Conservation (phyloP, 2,113 vertebrate genomes). For the Sphyrna mokarran region DNA sequence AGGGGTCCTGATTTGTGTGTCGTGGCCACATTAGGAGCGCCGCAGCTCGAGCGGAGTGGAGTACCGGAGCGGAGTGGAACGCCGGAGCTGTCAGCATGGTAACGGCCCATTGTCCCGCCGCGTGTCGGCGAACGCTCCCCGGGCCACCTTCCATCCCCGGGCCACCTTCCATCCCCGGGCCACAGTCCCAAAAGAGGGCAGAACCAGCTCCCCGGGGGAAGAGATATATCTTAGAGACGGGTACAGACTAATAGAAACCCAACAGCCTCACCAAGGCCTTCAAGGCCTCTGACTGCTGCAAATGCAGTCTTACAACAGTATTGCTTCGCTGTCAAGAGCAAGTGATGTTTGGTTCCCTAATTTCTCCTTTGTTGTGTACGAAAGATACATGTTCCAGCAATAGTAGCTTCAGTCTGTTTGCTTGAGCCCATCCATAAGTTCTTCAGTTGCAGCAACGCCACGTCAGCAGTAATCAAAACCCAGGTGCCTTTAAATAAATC, state of each 20-base stretch:
- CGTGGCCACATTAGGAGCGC: background rate
- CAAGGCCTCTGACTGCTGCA: background rate
- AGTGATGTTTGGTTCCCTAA: background rate
- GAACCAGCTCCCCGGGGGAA: too few species aligned
- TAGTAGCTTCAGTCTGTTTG: background rate
- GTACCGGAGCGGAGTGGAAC: background rate
- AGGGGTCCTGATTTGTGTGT: background rate
- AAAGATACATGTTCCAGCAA: background rate
- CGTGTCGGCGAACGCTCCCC: background rate
- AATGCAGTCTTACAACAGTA: background rate
- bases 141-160: background rate
- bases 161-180: too few species aligned
- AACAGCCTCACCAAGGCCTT: background rate
- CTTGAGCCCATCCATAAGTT: background rate
- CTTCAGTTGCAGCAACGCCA: background rate
- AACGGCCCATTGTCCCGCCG: background rate
- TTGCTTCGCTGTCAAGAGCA: too few species aligned
- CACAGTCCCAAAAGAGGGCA: background rate
- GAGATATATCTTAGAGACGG: background rate
- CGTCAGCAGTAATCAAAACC: slow-evolving; percentile 2
- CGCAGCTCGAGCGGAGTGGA: background rate
- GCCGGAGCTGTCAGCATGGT: background rate
- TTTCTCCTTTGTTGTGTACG: background rate
- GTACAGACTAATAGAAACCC: background rate
- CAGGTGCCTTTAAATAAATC: background rate